Evolutionary conservation across 2,113 vertebrate species (phyloP).

Genomic region (Edolisoma coerulescens): DNA sequence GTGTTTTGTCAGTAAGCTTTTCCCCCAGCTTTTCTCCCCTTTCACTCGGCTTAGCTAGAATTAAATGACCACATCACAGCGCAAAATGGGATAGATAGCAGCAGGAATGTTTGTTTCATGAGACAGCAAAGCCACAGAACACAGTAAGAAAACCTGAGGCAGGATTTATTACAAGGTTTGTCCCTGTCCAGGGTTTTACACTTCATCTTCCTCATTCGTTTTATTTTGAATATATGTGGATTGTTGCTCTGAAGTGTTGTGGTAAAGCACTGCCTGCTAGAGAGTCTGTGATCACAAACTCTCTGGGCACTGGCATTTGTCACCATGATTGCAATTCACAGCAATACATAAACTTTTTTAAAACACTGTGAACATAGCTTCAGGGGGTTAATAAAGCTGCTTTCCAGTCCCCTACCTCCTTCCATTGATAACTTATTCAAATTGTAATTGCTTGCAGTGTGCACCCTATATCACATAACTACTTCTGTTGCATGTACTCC

Average conservation of each 20-base stretch:
- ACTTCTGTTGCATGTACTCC: background rate
- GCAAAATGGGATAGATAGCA: background rate
- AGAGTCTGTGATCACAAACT: constrained; percentile 45
- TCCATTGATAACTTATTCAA: constrained; percentile 69
- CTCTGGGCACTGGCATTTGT: constrained; percentile 28
- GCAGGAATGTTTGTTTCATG: background rate
- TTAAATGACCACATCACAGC: background rate
- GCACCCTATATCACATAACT: constrained; percentile 55
- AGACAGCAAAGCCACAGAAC: constrained; percentile 20
- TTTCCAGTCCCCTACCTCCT: constrained; percentile 47
- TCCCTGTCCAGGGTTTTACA: background rate
- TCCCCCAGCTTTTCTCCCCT: background rate
- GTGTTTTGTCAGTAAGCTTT: background rate
- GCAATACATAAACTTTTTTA: constrained; percentile 62
- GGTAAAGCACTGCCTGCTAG: constrained; percentile 34
- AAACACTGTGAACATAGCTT: constrained; percentile 60
- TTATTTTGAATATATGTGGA: constrained; percentile 45
- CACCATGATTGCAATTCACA: constrained; percentile 48
- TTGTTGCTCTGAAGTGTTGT: constrained; percentile 41
- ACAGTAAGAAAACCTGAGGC: background rate
- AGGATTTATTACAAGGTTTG: constrained; percentile 33
- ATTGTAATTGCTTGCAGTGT: constrained; percentile 67
- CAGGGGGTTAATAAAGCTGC: constrained; percentile 68
- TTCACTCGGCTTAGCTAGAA: background rate
- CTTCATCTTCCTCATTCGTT: constrained; percentile 18